phyloP scores from a whole-genome alignment of 2,888 invertebrate species.

The Chaetogeoica ovagalla region DNA sequence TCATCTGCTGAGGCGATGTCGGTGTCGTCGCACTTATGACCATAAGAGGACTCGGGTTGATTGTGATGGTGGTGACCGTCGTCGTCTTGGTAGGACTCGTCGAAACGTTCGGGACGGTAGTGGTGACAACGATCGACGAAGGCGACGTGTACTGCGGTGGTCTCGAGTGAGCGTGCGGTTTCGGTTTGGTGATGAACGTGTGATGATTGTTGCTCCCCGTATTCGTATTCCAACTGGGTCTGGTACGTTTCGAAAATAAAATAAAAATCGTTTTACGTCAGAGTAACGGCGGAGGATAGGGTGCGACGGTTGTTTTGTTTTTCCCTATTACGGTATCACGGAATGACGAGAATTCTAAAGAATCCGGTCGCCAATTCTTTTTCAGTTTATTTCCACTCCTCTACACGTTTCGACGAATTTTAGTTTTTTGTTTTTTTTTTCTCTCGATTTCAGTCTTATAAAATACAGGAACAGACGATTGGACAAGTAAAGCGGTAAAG shows the following conservation, averaged over 20 bases:
- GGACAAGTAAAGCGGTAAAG: too few species aligned
- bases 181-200: constrained; percentile 54
- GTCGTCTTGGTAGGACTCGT: constrained; percentile 54
- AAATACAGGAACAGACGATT: too few species aligned
- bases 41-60: constrained; percentile 4
- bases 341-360: too few species aligned
- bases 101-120: constrained; percentile 54
- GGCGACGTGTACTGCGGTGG: constrained; percentile 55
- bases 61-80: constrained; percentile 41
- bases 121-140: constrained; percentile 52
- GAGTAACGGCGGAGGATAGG: too few species aligned
- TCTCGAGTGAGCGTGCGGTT: constrained; percentile 46
- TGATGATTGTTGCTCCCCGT: constrained; percentile 16
- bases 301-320: too few species aligned
- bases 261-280: background rate
- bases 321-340: too few species aligned
- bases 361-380: too few species aligned
- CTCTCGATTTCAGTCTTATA: too few species aligned
- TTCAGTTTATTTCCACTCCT: too few species aligned
- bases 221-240: constrained; percentile 49
- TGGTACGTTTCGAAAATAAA: background rate
- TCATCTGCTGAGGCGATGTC: constrained; percentile 56
- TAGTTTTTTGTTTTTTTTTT: too few species aligned
- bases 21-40: constrained; percentile 56
- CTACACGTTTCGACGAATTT: too few species aligned